Percentiles rank a stretch among this genome's conserved stretches.
Evolutionary conservation across 2,888 invertebrate species (phyloP).

Genomic region (Temnothorax unifasciatus): DNA sequence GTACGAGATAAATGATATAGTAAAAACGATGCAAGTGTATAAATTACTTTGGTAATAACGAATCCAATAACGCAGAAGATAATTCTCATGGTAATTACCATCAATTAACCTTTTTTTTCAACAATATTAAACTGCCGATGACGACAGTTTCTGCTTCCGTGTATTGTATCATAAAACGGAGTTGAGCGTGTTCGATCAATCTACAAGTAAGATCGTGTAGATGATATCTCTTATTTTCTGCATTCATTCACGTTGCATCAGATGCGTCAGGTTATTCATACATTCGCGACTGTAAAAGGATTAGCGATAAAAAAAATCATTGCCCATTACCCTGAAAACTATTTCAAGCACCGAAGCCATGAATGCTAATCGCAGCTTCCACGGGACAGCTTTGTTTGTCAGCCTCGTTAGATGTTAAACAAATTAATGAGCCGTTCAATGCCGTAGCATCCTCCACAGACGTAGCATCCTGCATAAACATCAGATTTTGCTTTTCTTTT

Average conservation of each 20-base stretch:
- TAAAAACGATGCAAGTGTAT: conserved; percentile 11
- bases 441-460: conserved; percentile 17
- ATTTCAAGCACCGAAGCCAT: conserved; percentile 16
- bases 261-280: conserved; percentile 8
- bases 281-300: conserved; percentile 14
- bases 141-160: conserved; percentile 30
- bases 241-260: conserved; percentile 18
- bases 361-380: conserved; percentile 13
- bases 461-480: conserved; percentile 17
- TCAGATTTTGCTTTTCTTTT: conserved; percentile 29
- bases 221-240: conserved; percentile 18
- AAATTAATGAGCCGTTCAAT: conserved; percentile 33
- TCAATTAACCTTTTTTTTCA: conserved; percentile 8
- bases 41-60: conserved; percentile 24
- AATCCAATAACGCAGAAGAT: neutral
- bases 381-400: conserved; percentile 19
- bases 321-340: conserved; percentile 36
- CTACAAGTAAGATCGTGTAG: conserved; percentile 26
- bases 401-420: conserved; percentile 23
- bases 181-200: conserved; percentile 10
- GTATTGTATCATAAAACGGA: conserved; percentile 22
- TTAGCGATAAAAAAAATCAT: conserved; percentile 8
- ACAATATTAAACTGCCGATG: conserved; percentile 29
- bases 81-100: conserved; percentile 27
- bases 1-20: neutral